Conservation (phyloP, 92 coral and sea anemone species). For the Actinernus sp. region DNA sequence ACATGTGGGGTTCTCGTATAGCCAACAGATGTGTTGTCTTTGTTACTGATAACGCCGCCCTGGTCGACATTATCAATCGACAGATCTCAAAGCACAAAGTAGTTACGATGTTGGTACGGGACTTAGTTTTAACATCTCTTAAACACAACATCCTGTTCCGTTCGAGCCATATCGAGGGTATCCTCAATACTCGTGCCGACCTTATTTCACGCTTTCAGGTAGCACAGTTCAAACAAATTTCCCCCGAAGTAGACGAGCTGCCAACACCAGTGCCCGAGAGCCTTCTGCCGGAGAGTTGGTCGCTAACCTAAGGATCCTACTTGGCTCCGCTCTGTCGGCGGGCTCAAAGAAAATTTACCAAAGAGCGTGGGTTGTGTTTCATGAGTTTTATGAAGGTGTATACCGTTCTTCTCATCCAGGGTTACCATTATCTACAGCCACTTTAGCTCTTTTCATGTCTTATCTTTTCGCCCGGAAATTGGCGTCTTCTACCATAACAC, state of each 20-base stretch:
- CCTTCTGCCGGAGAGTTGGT: conserved; percentile 46
- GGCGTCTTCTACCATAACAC: conserved; percentile 17
- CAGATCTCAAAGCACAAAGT: conserved; percentile 19
- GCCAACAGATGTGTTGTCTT: conserved; percentile 22
- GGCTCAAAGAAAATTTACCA: background rate
- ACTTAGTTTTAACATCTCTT: conserved; percentile 13
- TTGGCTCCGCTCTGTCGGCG: background rate
- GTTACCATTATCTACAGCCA: conserved; percentile 1
- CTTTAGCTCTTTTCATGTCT: conserved; percentile 15
- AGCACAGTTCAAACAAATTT: conserved; percentile 14
- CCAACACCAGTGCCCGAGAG: conserved; percentile 20
- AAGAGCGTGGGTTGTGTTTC: conserved; percentile 12
- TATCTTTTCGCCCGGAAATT: conserved; percentile 20
- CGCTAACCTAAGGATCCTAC: conserved; percentile 8
- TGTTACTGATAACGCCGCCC: conserved; percentile 32
- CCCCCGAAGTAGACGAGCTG: conserved; percentile 12
- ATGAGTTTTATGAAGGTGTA: conserved; percentile 7
- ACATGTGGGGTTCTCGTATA: conserved; percentile 40
- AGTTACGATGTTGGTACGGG: conserved; percentile 19
- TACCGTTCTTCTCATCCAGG: background rate
- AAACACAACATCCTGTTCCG: conserved; percentile 9
- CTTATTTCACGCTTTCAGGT: conserved; percentile 14
- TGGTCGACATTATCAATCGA: conserved; percentile 22
- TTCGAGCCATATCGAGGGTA: conserved; percentile 25
- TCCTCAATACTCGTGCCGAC: conserved; percentile 29